These are phyloP conservation scores for Tretioscincus oriximinensis DNA, from an alignment of 2,113 vertebrate species.

Conservation along the genomic window DNA sequence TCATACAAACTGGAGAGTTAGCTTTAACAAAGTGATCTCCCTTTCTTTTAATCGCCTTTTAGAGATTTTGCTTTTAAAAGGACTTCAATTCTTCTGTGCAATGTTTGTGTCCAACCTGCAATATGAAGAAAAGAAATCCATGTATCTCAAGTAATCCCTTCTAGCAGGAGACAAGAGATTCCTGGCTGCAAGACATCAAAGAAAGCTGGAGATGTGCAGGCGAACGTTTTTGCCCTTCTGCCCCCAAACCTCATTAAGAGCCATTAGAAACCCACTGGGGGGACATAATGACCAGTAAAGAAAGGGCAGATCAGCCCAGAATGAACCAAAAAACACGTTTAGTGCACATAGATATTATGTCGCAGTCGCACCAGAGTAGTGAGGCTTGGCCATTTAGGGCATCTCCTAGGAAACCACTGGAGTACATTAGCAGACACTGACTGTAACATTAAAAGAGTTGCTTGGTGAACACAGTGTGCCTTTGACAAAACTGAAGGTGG, in stretches of 20 bases:
- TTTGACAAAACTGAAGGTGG: constrained; percentile 61
- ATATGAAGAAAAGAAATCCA: constrained; percentile 62
- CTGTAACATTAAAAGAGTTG: constrained; percentile 74
- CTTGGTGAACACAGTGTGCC: constrained; percentile 51
- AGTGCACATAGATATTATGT: constrained; percentile 73
- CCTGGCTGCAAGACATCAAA: constrained; percentile 37
- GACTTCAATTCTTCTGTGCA: constrained; percentile 56
- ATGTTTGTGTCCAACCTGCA: constrained; percentile 57
- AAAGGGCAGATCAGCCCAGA: constrained; percentile 65
- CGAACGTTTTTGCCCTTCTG: constrained; percentile 28
- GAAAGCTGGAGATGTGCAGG: constrained; percentile 47
- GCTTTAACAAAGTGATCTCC: constrained; percentile 47
- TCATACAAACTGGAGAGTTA: constrained; percentile 49
- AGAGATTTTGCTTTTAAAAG: constrained; percentile 59
- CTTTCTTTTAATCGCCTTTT: constrained; percentile 59
- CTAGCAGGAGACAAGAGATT: constrained; percentile 45
- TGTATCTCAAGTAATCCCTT: constrained; percentile 53
- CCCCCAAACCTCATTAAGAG: constrained; percentile 60
- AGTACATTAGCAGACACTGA: constrained; percentile 75
- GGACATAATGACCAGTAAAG: constrained; percentile 65
- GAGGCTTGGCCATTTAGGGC: constrained; percentile 71
- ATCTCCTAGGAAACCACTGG: constrained; percentile 82
- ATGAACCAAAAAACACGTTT: constrained; percentile 74
- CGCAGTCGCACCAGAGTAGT: constrained; percentile 63
- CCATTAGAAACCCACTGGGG: constrained; percentile 62